Conservation (phyloP, 2,797 vertebrate genomes). For the Acanthurus leucopareius region DNA sequence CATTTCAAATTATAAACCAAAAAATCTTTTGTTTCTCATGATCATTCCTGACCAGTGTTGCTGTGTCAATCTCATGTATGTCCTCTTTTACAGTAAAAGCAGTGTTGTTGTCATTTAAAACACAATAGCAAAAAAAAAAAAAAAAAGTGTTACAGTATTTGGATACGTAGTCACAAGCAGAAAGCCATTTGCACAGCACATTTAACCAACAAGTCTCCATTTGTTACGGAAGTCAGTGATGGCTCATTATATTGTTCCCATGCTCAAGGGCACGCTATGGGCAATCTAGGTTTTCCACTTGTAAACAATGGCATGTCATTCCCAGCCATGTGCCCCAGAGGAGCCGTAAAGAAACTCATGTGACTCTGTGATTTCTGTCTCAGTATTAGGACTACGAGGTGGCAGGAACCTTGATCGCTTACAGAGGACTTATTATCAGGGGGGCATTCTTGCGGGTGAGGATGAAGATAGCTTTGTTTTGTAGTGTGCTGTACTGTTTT, state of each 20-base stretch:
- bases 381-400: conserved; percentile 86
- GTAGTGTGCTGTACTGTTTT: conserved; percentile 80
- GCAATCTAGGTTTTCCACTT: conserved; percentile 74
- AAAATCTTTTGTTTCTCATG: neutral
- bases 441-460: conserved; percentile 84
- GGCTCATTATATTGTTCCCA: conserved; percentile 72
- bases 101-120: neutral
- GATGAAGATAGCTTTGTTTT: conserved; percentile 78
- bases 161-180: conserved; percentile 11
- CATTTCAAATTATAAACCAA: neutral
- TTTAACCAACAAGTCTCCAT: conserved; percentile 47
- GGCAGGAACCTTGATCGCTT: conserved; percentile 86
- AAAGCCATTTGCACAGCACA: conserved; percentile 38
- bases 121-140: neutral
- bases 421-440: conserved; percentile 87
- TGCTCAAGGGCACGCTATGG: conserved; percentile 70
- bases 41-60: neutral
- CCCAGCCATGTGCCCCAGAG: conserved; percentile 68
- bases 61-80: neutral
- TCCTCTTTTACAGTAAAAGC: neutral
- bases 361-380: conserved; percentile 85
- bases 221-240: conserved; percentile 56
- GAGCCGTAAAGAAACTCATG: conserved; percentile 64
- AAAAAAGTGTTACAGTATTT: neutral
- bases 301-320: conserved; percentile 77